Evolutionary conservation across 2,797 vertebrate genomes (phyloP), one percentile per base, ranked within the genome.

Genomic region (Otolemur crassicaudatus): DNA sequence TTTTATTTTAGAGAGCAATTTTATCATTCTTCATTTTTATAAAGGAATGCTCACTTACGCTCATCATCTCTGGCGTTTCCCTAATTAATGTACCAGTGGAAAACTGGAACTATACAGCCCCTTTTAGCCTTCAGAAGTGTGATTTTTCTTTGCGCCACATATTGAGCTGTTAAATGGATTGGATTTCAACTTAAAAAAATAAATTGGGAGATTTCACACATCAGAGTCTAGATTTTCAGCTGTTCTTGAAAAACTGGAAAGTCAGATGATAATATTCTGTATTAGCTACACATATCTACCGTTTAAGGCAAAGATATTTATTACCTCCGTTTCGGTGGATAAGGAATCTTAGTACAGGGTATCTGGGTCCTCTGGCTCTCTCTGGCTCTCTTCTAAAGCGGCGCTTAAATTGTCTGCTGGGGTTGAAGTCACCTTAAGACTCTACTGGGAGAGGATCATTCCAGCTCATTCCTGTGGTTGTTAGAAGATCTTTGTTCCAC

Each of bases 181-280:
- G 29, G 7, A 91, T 95, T 61, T 82, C 67, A 61, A 61, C 14
- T 75, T 76, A 40, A 58, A 73, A 85, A 73, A 63, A 73, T 85
- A 73, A 84, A n/a, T 49, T 43, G 61, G 20, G 13, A 25, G 53
- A n/a, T 83, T 84, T 77, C 46, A 91, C 23, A 60, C 3, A 84
- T 12, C 23, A 43, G 27, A 40, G 76, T 93, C 37, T 94, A 67
- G 22, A 81, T 94, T 94, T 75, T 46, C 5, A 60, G 11, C n/a
- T 76, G 6, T 67, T 92, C 31, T 77, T 67, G 31, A 77, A 65
- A 56, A 77, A 63, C 2, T 65, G 49, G 23, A 43, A 95, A 83
- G 27, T 56, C n/a, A 20, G 60, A 12, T 79, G 77, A 77, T 11
- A 19, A 77, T 11, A 19, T 1, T 77, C 17, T 31, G 12, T 53